Evolutionary conservation across 2,113 vertebrate genomes (phyloP).

Genomic region (Oncorhynchus tshawytscha): DNA sequence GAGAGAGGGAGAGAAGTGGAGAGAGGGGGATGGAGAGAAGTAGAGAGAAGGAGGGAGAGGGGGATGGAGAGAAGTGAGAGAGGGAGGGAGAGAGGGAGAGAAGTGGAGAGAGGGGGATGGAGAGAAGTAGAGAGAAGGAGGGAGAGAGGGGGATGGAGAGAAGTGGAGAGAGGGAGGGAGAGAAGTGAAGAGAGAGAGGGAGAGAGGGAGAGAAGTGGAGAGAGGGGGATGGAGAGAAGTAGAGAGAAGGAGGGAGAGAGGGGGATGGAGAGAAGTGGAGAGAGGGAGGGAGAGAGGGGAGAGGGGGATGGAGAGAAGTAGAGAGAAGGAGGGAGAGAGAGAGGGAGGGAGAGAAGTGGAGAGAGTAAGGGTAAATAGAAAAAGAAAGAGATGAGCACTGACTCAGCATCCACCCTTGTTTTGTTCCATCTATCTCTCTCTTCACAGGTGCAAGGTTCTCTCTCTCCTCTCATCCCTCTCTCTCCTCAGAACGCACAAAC

Average conservation of each 20-base stretch:
- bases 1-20: conserved; percentile 16
- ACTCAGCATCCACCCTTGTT: conserved; percentile 70
- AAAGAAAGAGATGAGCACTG: conserved; percentile 57
- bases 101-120: rapidly evolving
- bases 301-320: too few species aligned
- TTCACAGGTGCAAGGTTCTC: conserved; percentile 48
- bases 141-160: conserved; percentile 23
- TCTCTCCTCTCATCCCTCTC: conserved; percentile 14
- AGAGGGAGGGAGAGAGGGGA: conserved; percentile 48
- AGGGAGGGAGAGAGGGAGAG: conserved; percentile 43
- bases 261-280: conserved; percentile 4
- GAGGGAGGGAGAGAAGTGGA: conserved; percentile 33
- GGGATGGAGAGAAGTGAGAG: too few species aligned
- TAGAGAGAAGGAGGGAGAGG: neutral
- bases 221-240: conserved; percentile 48
- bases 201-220: conserved; percentile 53
- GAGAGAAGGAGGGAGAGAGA: conserved; percentile 30
- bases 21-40: conserved; percentile 50
- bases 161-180: neutral
- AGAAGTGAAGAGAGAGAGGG: conserved; percentile 59
- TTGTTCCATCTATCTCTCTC: conserved; percentile 44
- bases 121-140: conserved; percentile 19
- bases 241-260: conserved; percentile 40
- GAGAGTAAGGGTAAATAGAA: conserved; percentile 33
- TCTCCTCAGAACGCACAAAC: conserved; percentile 54